These are phyloP conservation scores for Coendou prehensilis DNA, from an alignment of 2,797 vertebrate species.

Conservation along the genomic window DNA sequence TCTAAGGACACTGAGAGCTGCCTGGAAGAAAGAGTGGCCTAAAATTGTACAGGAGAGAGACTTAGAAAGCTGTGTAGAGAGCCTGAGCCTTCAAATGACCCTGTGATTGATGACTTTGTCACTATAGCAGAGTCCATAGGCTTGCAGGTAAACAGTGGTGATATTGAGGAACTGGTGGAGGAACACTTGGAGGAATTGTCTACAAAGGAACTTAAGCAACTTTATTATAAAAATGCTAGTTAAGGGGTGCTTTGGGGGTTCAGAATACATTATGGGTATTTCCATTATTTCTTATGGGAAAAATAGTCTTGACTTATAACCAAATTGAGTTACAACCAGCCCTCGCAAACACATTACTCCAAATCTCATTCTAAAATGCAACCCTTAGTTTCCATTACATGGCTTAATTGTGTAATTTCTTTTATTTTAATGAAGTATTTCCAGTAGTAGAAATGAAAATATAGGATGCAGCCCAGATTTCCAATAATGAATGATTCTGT, in stretches of 20 bases:
- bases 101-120: background rate
- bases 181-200: background rate
- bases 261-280: background rate
- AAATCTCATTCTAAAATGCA: background rate
- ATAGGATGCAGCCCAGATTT: background rate
- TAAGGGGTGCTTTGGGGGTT: background rate
- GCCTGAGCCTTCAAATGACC: too few species aligned
- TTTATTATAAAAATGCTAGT: background rate
- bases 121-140: background rate
- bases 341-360: background rate
- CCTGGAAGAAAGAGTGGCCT: background rate
- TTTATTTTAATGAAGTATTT: conserved; percentile 4
- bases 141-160: background rate
- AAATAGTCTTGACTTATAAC: background rate
- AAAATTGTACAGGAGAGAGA: background rate
- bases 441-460: background rate
- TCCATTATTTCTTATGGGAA: background rate
- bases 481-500: background rate
- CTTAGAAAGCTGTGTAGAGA: too few species aligned
- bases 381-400: background rate
- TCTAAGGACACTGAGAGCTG: background rate
- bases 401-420: too few species aligned
- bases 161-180: background rate
- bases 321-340: background rate
- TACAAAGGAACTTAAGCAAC: background rate